A percentile compares a stretch with the other conserved stretches of the same genome.
Conservation (phyloP, 2,888 invertebrate genomes). For the Choristoneura rosaceana region DNA sequence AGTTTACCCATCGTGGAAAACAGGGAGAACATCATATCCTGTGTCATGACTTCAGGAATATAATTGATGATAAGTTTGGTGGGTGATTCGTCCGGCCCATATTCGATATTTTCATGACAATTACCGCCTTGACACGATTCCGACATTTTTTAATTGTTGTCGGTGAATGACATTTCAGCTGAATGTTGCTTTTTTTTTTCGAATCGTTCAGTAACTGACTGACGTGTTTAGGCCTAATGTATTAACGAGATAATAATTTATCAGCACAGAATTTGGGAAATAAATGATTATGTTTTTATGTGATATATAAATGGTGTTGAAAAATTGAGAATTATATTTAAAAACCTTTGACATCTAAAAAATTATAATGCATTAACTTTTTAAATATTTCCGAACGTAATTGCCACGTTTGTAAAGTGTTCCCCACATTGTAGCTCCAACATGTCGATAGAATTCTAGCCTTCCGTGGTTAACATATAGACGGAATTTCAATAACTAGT, state of each 20-base stretch:
- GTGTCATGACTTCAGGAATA: conserved; percentile 86
- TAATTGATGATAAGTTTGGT: conserved; percentile 86
- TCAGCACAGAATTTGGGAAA: not conserved
- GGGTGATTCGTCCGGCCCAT: conserved; percentile 84
- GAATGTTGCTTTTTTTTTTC: conserved; percentile 64
- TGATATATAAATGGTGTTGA: too few relatives aligned
- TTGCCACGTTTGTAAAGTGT: not conserved
- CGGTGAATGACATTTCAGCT: conserved; percentile 82
- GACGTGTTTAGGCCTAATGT: not conserved
- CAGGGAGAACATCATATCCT: conserved; percentile 85
- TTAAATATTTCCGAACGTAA: not conserved
- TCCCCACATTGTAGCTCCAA: not conserved
- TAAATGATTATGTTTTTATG: too few relatives aligned
- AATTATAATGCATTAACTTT: not conserved
- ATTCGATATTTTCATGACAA: conserved; percentile 85
- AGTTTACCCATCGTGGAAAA: conserved; percentile 85
- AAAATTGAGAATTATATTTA: not conserved
- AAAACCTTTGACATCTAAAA: not conserved
- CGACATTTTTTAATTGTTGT: conserved; percentile 87
- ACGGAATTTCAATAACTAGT: not conserved
- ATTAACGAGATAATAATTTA: not conserved
- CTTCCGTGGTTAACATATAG: not conserved
- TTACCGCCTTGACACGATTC: conserved; percentile 86
- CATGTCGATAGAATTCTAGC: not conserved
- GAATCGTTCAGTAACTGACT: conserved; percentile 63